Base-by-base conservation (phyloP, 1,140 invertebrate species). In the Drosophila nigrodunni region DNA sequence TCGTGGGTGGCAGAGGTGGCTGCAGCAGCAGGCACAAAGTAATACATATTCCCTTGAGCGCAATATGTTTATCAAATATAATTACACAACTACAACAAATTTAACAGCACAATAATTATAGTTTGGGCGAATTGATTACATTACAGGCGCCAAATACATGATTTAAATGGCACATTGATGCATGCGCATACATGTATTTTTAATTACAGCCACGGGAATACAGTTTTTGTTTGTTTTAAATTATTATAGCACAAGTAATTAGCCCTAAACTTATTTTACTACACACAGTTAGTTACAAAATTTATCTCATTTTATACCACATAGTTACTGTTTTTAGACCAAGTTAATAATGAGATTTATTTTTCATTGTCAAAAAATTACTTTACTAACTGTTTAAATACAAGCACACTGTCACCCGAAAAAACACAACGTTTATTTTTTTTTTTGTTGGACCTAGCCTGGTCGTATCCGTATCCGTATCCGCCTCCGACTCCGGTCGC, bases 41-140 rank as follows among this genome's bases (percentile, higher is more conserved):
- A 50, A 10, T 50, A 35, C n/a, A 43, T 72, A 30, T 39, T 79
- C 83, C 82, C 82, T 50, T 5, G 62, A 69, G 83, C 65, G 61
- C 60, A 73, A 78, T 87, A 70, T 73, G 75, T 78, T 82, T 78
- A 65, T 74, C 61, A 79, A 79, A 74, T 70, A 76, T 82, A 86
- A 86, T 86, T 82, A 82, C 78, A 86, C 79, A 86, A 71, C 52
- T 65, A 76, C 65, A 66, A 50, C 70, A 61, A 74, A 55, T 44
- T 54, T 54, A 67, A 46, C 62, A 54, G 49, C 21, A 59, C 39
- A 66, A 78, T 77, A 86, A 87, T 87, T 79, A 79, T 86, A 82
- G 58, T 87, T 77, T 71, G 77, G 50, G n/a, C 47, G 62, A 85
- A 86, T 87, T 82, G 82, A 86, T 86, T 87, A 68, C 82, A 82